Percentiles rank a stretch among this genome's conserved stretches.
These are phyloP conservation scores for Tenrec ecaudatus DNA, from an alignment of 2,113 vertebrate genomes.

Conservation along the genomic window DNA sequence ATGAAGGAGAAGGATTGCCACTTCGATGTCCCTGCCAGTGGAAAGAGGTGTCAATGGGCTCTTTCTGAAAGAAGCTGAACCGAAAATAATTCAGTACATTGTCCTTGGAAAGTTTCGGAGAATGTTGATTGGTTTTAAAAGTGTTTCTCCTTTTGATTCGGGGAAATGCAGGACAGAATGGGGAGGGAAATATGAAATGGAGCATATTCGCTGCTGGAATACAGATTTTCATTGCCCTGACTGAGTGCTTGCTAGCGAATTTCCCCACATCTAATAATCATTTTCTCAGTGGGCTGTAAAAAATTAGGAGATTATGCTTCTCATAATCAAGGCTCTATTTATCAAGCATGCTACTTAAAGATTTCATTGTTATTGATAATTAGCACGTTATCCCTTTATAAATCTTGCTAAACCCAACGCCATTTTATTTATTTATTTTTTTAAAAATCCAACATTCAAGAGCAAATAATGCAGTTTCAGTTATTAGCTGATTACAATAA, in stretches of 20 bases:
- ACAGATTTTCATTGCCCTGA: constrained; percentile 60
- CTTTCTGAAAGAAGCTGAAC: constrained; percentile 58
- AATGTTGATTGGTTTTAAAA: constrained; percentile 55
- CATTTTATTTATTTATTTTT: constrained; percentile 55
- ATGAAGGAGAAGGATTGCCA: constrained; percentile 68
- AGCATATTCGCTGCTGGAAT: constrained; percentile 16
- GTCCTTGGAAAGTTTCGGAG: constrained; percentile 33
- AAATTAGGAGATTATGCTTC: constrained; percentile 72
- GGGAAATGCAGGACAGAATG: constrained; percentile 28
- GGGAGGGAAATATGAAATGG: constrained; percentile 64
- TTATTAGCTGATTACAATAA: constrained; percentile 83
- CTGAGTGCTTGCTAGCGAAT: constrained; percentile 38
- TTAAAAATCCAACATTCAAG: constrained; percentile 76
- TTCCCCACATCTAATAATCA: constrained; percentile 74
- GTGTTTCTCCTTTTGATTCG: constrained; percentile 71
- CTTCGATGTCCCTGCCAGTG: constrained; percentile 75
- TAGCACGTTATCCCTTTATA: constrained; percentile 79
- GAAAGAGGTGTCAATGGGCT: constrained; percentile 63
- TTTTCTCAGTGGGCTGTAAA: constrained; percentile 76
- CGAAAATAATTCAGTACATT: constrained; percentile 68
- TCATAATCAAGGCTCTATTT: constrained; percentile 73
- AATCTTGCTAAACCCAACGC: constrained; percentile 70
- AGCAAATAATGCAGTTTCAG: constrained; percentile 77
- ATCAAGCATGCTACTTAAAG: constrained; percentile 74
- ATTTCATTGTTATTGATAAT: constrained; percentile 84